Base-by-base conservation (phyloP, 2,888 invertebrate genomes). In the Cylloceria caligata region DNA sequence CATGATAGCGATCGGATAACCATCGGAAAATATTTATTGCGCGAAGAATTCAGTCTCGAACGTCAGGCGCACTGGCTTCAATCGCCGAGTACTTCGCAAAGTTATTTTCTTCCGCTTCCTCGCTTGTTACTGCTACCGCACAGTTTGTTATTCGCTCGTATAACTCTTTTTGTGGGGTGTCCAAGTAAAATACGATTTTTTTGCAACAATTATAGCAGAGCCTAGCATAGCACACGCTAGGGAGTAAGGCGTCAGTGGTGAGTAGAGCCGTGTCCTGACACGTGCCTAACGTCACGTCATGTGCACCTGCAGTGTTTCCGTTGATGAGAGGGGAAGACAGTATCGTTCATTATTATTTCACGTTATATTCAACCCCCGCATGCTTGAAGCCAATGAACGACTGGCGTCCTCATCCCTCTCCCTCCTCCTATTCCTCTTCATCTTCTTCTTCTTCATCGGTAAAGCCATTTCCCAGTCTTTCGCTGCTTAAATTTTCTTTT, bases 241-340 rank as follows among this genome's bases (percentile, higher is more conserved):
- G 49, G 27, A 13, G 55, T 13, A 27, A 55, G 3, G 11, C 13
- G 55, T 55, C n/a, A 27, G 27, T 6, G 27, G 57, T 16, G 52
- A 52, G 24, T 16, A n/a, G 2, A 39, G n/a, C 3, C 39, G 36
- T 69, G 60, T 57, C 64, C 47, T 57, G 57, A 73, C 81, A 74
- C 73, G 67, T 49, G 76, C 27, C 65, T 16, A 55, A 55, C 55
- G 55, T 69, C 68, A 76, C 73, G 81, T 77, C 81, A 77, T 73
- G 81, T 72, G 81, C 72, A 81, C 81, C 76, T 76, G 76, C 80
- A 72, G 11, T 34, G 45, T 76, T 81, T 67, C 72, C 49, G 60
- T 72, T 72, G 42, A 42, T 27, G 39, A 55, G 47, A 76, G 34
- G 34, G 34, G 30, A 39, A 55, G 42, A 7, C 55, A 60, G 75